Evolutionary conservation across 2,797 vertebrate genomes (phyloP).

Genomic region (Chaetophractus vellerosus): DNA sequence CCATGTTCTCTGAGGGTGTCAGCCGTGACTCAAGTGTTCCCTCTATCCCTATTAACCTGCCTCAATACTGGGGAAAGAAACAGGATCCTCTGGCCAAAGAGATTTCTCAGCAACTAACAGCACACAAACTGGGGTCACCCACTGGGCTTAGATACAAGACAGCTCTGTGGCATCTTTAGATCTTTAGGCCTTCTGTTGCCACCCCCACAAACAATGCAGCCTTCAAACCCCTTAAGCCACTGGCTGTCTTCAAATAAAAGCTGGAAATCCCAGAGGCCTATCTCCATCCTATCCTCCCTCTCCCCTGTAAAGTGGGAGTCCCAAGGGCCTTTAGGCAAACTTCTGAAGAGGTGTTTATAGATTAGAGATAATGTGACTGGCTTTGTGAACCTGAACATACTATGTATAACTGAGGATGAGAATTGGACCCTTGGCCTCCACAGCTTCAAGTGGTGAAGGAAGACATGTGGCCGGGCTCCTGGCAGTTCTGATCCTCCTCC

Average conservation of each 20-base stretch:
- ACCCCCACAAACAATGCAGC: background rate
- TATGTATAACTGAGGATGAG: background rate
- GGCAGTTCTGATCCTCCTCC: background rate
- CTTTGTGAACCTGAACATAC: background rate
- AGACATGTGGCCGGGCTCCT: too few species aligned
- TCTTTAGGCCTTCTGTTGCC: background rate
- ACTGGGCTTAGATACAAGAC: background rate
- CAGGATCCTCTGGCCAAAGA: background rate
- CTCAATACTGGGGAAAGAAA: background rate
- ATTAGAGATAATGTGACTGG: background rate
- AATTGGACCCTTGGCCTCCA: background rate
- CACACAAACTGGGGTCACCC: background rate
- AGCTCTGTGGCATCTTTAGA: background rate
- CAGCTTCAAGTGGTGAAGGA: background rate
- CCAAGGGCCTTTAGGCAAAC: background rate
- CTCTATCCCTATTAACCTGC: too few species aligned
- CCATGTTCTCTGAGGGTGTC: too few species aligned
- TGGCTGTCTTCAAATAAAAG: background rate
- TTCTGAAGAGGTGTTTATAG: background rate
- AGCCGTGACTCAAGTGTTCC: too few species aligned
- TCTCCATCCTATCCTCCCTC: background rate
- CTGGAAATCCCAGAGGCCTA: background rate
- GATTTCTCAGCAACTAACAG: background rate
- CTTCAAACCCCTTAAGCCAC: background rate
- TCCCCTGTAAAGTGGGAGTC: background rate